A percentile compares a stretch with the other conserved stretches of the same genome.
These are phyloP conservation scores for Gallinago undulata DNA, from an alignment of 2,113 vertebrate species.

Conservation along the genomic window DNA sequence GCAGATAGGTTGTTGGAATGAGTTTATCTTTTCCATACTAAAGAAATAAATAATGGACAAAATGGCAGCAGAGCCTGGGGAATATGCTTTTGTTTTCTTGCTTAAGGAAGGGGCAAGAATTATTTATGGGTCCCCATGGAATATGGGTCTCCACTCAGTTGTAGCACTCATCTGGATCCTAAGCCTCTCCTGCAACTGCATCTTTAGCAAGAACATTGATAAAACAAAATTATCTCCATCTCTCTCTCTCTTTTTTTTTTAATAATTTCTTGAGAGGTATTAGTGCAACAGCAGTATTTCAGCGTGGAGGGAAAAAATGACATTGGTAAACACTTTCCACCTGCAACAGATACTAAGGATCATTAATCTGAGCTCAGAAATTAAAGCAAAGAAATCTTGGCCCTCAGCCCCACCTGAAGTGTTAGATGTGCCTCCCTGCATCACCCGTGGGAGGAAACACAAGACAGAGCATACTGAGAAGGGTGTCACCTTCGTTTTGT, in stretches of 20 bases:
- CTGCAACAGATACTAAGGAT: neutral
- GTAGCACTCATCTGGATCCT: neutral
- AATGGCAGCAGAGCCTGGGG: neutral
- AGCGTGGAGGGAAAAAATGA: neutral
- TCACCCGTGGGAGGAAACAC: neutral
- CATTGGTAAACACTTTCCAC: neutral
- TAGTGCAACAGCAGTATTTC: neutral
- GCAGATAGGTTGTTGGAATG: neutral
- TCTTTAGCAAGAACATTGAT: neutral
- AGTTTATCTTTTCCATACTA: neutral
- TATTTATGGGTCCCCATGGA: neutral
- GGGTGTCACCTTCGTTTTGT: neutral
- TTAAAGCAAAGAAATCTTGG: neutral
- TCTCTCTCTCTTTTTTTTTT: neutral
- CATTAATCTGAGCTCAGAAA: neutral
- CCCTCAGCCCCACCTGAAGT: neutral
- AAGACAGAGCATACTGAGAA: neutral
- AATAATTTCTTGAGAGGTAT: neutral
- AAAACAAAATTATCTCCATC: neutral
- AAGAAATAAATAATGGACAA: neutral
- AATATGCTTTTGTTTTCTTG: neutral
- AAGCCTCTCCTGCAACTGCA: neutral
- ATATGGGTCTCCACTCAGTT: neutral
- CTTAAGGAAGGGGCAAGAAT: neutral
- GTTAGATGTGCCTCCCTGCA: neutral